Evolutionary conservation across 2,888 invertebrate species (phyloP), one percentile per base, ranked within the genome.

Genomic region (Pegoplata infirma): DNA sequence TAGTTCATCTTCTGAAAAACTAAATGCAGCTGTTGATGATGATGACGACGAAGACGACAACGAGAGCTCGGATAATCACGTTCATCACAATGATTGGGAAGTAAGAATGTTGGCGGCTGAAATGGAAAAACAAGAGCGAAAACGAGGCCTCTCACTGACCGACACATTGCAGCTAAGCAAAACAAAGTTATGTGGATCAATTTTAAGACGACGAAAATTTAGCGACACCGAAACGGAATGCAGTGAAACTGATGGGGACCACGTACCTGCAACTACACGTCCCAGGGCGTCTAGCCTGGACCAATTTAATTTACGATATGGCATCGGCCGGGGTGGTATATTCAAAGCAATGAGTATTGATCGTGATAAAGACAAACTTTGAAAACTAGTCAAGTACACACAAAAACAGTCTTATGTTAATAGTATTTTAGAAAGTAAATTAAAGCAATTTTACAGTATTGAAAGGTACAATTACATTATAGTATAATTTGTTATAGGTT

Each of bases 41-140:
- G 88, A 88, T 32, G 84, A 84, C 19, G 83, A 81, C 10, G 82
- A 84, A 17, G 81, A 73, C 1, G 72, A 72, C 17, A 47, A 85
- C 16, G 85, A 86, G 3, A 82, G 40, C 51, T 82, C 63, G 47
- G 81, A 73, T 19, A 74, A 61, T 28, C 56, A 69, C 32, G 85
- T 88, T 5, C 88, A 89, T 56, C 84, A 85, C 76, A 92, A 93
- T 80, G 93, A 94, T 84, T 95, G 95, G 95, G 95, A 95, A 87
- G 93, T 95, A 0, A 92, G 93, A 87, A 94, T 95, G 94, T 88
- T 95, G 40, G 95, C 94, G 0, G 92, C 94, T 80, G 94, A 95
- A 86, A 90, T 95, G 81, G 93, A 93, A 80, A 91, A 91, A 63
- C 90, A 92, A 66, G 92, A 92, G 82, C 85, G 84, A 51, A 84